These are phyloP conservation scores for Helicolenus hilgendorfi DNA, from an alignment of 2,797 vertebrate genomes.

Conservation along the genomic window DNA sequence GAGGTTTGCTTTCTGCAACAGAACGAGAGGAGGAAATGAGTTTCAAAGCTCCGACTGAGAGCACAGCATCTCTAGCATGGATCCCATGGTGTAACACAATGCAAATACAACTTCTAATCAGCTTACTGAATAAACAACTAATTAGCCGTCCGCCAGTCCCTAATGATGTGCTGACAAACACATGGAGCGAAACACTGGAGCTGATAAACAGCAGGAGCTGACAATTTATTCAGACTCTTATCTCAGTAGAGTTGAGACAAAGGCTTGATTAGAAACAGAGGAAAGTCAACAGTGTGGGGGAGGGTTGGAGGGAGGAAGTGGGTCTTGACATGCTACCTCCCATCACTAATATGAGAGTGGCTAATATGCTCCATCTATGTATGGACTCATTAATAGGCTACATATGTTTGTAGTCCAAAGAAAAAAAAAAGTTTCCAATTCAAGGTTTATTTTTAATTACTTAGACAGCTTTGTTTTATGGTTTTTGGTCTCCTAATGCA, in stretches of 20 bases:
- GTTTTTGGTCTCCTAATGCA: conserved; percentile 35
- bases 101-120: conserved; percentile 86
- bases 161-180: conserved; percentile 93
- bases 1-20: conserved; percentile 68
- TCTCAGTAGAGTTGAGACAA: conserved; percentile 78
- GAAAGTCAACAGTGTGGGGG: conserved; percentile 70
- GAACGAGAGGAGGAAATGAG: conserved; percentile 81
- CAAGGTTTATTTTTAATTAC: conserved; percentile 61
- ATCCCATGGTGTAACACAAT: conserved; percentile 86
- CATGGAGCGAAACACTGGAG: conserved; percentile 78
- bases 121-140: conserved; percentile 85
- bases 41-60: conserved; percentile 60
- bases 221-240: conserved; percentile 80
- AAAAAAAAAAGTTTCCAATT: conserved; percentile 27
- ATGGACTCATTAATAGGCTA: background rate
- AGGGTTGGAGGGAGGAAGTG: conserved; percentile 40
- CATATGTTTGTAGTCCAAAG: conserved; percentile 11
- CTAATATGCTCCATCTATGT: background rate
- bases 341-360: background rate
- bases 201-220: conserved; percentile 79
- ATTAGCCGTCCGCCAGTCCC: conserved; percentile 79
- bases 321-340: conserved; percentile 24
- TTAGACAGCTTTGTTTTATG: conserved; percentile 32
- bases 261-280: conserved; percentile 85
- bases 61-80: conserved; percentile 52